Base-by-base conservation (phyloP, 2,113 vertebrate genomes). In the Macquaria australasica region DNA sequence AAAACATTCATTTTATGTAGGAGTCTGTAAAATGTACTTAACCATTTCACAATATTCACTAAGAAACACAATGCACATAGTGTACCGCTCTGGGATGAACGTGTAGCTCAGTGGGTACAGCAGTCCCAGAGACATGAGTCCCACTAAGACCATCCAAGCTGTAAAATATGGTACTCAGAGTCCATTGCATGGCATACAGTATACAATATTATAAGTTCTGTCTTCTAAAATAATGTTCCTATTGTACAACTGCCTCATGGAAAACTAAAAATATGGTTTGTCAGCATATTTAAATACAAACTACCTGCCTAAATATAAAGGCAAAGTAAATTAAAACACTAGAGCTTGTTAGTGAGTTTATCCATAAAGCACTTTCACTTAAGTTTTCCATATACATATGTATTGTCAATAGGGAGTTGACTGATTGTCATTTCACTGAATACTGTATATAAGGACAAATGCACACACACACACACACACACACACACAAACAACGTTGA, bases 71-170 rank as follows among this genome's bases (percentile, higher is more conserved):
- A 68, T 43, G 53, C 67, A 62, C 15, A 73, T 60, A 21, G 1
- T 74, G 43, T n/a, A 53, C 14, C 5, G 0, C 16, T 77, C 14
- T 50, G 25, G 8, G 41, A 31, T n/a, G 12, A 31, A 55, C 23
- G 31, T 77, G 45, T 6, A 66, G 14, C 56, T 43, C 9, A 43
- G 43, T 6, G 21, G 48, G 11, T 31, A 55, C 10, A 82, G n/a
- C 12, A 51, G 50, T 41, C 45, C 51, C 58, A 31, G 23, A 23
- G 6, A 20, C 70, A 41, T 31, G 43, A 59, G 18, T 59, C 25
- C 51, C 37, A 56, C 8, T 63, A 21, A 55, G 62, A 68, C 59
- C 77, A 84, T 67, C 66, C 73, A 72, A 34, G 55, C 48, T 41
- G 60, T 45, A 68, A 39, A 62, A 39, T 20, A 62, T 69, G 60